phyloP scores from a whole-genome alignment of 2,888 invertebrate genomes.

The Drosophila falleni region DNA sequence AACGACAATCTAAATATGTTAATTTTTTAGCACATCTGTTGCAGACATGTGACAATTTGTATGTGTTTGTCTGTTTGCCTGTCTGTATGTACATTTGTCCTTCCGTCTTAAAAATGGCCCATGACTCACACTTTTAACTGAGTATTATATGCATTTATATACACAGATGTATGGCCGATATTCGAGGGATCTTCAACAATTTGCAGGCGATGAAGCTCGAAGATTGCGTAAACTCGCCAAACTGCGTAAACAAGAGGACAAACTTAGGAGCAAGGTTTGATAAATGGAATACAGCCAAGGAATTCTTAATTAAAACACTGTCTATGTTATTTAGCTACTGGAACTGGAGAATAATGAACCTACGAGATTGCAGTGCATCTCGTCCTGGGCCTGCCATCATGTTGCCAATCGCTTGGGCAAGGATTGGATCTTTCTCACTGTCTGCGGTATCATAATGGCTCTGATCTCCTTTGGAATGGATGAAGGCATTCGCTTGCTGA shows the following conservation, averaged over 20 bases:
- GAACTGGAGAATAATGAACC: slow-evolving; percentile 86
- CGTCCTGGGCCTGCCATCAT: slow-evolving; percentile 92
- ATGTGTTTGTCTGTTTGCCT: slow-evolving; percentile 9
- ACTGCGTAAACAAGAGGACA: slow-evolving; percentile 90
- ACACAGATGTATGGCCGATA: slow-evolving; percentile 85
- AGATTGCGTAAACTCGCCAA: slow-evolving; percentile 90
- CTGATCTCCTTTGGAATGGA: slow-evolving; percentile 97
- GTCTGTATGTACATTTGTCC: slow-evolving; percentile 1
- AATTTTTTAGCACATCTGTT: slow-evolving; percentile 44
- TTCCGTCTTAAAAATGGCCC: slow-evolving; percentile 1
- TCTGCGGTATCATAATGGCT: slow-evolving; percentile 94
- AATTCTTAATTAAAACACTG: not conserved
- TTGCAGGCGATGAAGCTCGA: slow-evolving; percentile 95
- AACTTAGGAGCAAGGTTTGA: slow-evolving; percentile 88
- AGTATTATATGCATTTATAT: slow-evolving; percentile 3
- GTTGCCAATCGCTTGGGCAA: slow-evolving; percentile 95
- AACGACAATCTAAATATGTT: slow-evolving; percentile 42
- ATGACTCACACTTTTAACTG: slow-evolving; percentile 13
- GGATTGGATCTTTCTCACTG: slow-evolving; percentile 95
- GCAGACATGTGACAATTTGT: slow-evolving; percentile 44
- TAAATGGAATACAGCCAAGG: not conserved
- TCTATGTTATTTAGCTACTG: slow-evolving; percentile 58
- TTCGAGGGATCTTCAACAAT: slow-evolving; percentile 96
- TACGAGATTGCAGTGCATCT: slow-evolving; percentile 85
- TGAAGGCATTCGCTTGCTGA: slow-evolving; percentile 88